Evolutionary conservation across 2,113 vertebrate genomes (phyloP), one percentile per base, ranked within the genome.

Genomic region (Silurus asotus): DNA sequence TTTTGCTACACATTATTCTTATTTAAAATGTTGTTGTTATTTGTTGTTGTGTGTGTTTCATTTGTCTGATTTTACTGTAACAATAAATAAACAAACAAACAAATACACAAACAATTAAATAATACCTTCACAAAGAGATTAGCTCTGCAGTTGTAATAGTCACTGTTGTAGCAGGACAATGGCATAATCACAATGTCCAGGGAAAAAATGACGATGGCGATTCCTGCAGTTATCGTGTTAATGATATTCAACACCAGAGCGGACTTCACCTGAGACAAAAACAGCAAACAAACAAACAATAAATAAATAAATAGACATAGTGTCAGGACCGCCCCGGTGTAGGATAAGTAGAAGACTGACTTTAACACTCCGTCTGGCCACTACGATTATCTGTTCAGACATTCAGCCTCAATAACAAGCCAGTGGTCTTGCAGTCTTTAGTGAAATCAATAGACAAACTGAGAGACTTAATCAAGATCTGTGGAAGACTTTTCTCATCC

Each of bases 151-250:
- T 3, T 4, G 8, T 9, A 1, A 5, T 23, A 19, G 45, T 20
- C 4, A 25, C 1, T 7, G 6, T 5, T 15, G 49, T 23, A 53
- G 8, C 9, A 0, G 1, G 0, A 5, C 0, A 0, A 0, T 0
- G 5, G 0, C 23, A 6, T 3, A 8, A 56, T 0, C 0, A 5
- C 5, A 2, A 79, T 4, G n/a, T 90, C 79, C 2, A 88, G 0
- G 5, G 58, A 75, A 1, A 56, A 10, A 0, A 85, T 7, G 69
- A 85, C 23, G 53, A 88, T 58, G 65, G 65, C 14, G 4, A 56
- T 25, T 56, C 65, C 81, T 56, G 81, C n/a, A 83, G 15, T 11
- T 3, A 83, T 13, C 4, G 81, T 56, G 15, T 51, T 70, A 48
- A 70, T 20, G 17, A 83, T 56, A 67, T 69, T 83, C 51, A 83